Conservation (phyloP, 1,140 invertebrate genomes). For the Leptinotarsa lineolata region DNA sequence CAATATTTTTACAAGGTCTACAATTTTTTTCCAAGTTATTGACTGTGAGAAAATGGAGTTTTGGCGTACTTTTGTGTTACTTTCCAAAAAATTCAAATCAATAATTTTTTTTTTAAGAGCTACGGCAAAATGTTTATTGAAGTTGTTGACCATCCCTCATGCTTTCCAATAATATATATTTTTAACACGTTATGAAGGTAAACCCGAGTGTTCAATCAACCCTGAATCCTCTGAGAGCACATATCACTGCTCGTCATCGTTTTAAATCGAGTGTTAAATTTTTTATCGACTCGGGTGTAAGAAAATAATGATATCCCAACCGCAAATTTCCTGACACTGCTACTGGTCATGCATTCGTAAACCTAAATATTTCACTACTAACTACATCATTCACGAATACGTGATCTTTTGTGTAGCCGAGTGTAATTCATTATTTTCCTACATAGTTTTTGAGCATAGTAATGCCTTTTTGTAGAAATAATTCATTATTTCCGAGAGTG, state of each 20-base stretch:
- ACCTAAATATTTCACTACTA: constrained; percentile 12
- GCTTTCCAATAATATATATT: too few species aligned
- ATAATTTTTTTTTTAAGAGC: too few species aligned
- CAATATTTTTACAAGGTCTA: too few species aligned
- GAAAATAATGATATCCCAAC: constrained; percentile 23
- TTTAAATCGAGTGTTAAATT: constrained; percentile 15
- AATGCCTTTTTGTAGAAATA: constrained; percentile 12
- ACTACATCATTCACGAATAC: constrained; percentile 28
- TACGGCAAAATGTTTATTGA: too few species aligned
- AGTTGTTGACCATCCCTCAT: too few species aligned
- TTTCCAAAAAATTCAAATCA: too few species aligned
- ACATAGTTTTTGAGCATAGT: constrained; percentile 18
- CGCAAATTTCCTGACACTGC: constrained; percentile 22
- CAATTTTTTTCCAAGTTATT: too few species aligned
- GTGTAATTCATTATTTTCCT: constrained; percentile 27
- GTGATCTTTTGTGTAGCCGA: constrained; percentile 20
- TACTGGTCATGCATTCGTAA: constrained; percentile 16
- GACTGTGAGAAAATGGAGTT: too few species aligned
- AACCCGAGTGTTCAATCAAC: constrained; percentile 9
- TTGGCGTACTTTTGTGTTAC: too few species aligned
- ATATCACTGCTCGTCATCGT: constrained; percentile 13
- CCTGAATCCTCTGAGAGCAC: constrained; percentile 17
- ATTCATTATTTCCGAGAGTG: constrained; percentile 19
- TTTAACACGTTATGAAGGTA: neutral
- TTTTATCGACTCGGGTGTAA: constrained; percentile 18